Conservation (phyloP, 2,113 vertebrate species). For the Tinamus guttatus region DNA sequence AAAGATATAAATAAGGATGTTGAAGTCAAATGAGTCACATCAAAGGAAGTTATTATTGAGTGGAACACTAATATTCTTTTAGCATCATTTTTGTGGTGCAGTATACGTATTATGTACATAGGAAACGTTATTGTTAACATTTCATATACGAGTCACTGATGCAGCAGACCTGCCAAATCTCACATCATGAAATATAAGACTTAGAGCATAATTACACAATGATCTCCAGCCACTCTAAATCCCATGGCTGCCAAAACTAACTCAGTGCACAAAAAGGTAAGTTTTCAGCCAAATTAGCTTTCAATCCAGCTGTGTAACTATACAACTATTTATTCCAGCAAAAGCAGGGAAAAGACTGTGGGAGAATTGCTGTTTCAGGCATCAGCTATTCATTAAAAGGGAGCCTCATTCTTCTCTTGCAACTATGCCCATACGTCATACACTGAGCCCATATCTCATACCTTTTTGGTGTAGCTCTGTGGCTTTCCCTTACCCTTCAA, state of each 20-base stretch:
- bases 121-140: neutral
- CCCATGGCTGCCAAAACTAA: neutral
- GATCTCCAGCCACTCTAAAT: neutral
- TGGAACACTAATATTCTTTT: neutral
- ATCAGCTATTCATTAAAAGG: neutral
- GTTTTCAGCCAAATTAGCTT: neutral
- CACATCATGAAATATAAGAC: neutral
- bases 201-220: neutral
- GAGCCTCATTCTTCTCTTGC: neutral
- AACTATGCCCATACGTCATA: neutral
- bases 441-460: neutral
- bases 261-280: neutral
- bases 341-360: neutral
- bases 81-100: neutral
- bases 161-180: neutral
- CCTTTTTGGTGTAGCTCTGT: neutral
- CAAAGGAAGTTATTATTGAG: neutral
- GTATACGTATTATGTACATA: neutral
- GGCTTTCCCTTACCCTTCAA: neutral
- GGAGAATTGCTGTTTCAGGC: neutral
- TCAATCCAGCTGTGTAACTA: neutral
- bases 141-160: neutral
- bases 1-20: constrained; percentile 9
- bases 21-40: constrained; percentile 10
- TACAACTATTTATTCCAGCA: neutral